Percentiles rank a stretch among this genome's conserved stretches.
Conservation (phyloP, 2,797 vertebrate species). For the Sciurus carolinensis region DNA sequence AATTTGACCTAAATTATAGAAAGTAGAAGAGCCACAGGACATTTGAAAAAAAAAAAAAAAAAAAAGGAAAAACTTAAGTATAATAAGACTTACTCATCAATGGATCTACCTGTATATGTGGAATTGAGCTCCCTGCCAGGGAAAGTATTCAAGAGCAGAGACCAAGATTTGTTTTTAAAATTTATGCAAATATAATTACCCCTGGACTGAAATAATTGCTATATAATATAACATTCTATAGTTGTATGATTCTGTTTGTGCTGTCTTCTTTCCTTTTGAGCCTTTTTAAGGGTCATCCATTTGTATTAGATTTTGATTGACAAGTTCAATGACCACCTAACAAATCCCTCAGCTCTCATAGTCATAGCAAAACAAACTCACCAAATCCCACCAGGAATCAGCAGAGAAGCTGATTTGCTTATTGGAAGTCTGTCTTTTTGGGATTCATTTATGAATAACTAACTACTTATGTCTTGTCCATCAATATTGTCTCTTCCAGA, state of each 20-base stretch:
- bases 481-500: background rate
- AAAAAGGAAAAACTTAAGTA: background rate
- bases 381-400: background rate
- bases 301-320: conserved; percentile 58
- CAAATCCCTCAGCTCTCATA: background rate
- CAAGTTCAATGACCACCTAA: conserved; percentile 53
- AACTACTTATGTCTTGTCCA: conserved; percentile 7
- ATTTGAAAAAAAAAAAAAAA: background rate
- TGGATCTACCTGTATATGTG: background rate
- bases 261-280: background rate
- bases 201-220: background rate
- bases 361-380: conserved; percentile 10
- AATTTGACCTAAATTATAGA: background rate
- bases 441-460: conserved; percentile 59
- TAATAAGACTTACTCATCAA: background rate
- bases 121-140: background rate
- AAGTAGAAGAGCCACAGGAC: background rate
- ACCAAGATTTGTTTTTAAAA: conserved; percentile 29
- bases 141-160: background rate
- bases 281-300: conserved; percentile 7
- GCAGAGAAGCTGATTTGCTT: conserved; percentile 25
- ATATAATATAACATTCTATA: background rate
- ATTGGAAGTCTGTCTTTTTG: conserved; percentile 35
- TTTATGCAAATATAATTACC: background rate
- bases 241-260: background rate